Base-by-base conservation (phyloP, 2,888 invertebrate species). In the Seira ritae region DNA sequence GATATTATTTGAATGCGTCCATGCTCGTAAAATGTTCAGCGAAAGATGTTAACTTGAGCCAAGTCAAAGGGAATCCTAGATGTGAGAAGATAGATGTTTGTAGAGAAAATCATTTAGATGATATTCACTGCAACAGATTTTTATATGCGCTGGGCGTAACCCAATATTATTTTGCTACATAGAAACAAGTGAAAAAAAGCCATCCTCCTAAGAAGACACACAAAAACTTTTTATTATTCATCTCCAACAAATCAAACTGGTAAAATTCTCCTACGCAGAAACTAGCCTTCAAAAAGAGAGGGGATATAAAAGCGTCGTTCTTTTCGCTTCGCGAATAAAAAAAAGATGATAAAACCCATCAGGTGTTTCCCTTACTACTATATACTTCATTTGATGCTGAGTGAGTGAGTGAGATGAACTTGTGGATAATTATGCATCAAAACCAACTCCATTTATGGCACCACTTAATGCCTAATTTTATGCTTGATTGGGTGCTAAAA, bases 71-170 rank as follows among this genome's bases (percentile, higher is more conserved):
- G 50, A 50, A 50, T 50, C 12, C 50, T 50, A 50, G 12, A n/a
- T 50, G 50, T 8, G 17, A 50, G 12, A 3, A 50, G 12, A n/a
- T n/a, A n/a, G 50, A 50, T 50, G 50, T 50, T 3, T 50, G 12
- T 50, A 50, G 50, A 50, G 50, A 50, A n/a, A n/a, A 50, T 50
- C 50, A 50, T 50, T 50, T 8, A 31, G 31, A 50, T 50, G 50
- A 50, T 50, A 50, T n/a, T 80, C 75, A 75, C 71, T 75, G 67
- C 76, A 76, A 81, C 81, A 81, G 71, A 81, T 50, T 50, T 50
- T 80, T 72, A 66, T 71, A 76, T 50, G 42, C 24, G 67, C 71
- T 76, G 76, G 81, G 81, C 81, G 81, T 81, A 71, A 76, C 81
- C 81, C 55, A 69, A 72, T 67, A 71, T 80, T 81, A 81, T 76